These are phyloP conservation scores for Ifrita kowaldi DNA, from an alignment of 2,113 vertebrate genomes.

Conservation along the genomic window DNA sequence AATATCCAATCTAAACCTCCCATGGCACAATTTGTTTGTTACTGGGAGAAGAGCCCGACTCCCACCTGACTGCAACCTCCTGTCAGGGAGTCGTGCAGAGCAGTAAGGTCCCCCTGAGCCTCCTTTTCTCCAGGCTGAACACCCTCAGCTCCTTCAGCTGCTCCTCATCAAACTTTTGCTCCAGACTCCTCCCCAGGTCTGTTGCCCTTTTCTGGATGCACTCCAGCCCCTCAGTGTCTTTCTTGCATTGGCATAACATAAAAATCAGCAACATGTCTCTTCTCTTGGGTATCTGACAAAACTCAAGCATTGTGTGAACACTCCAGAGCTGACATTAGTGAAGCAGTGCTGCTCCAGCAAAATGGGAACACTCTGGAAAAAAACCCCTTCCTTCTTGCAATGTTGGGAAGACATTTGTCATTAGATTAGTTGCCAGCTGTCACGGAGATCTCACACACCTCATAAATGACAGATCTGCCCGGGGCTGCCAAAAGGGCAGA, in stretches of 20 bases:
- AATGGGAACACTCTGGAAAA: neutral
- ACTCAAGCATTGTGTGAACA: neutral
- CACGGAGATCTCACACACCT: neutral
- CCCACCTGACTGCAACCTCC: neutral
- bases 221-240: neutral
- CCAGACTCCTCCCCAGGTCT: neutral
- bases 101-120: accelerated
- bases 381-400: neutral
- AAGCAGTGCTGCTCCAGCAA: neutral
- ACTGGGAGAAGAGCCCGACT: neutral
- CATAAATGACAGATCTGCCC: neutral
- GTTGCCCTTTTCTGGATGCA: neutral
- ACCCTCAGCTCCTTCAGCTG: neutral
- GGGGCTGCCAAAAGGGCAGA: neutral
- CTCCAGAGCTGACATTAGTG: neutral
- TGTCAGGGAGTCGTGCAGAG: neutral
- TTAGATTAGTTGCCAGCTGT: neutral
- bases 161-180: neutral
- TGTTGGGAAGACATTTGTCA: neutral
- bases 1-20: neutral
- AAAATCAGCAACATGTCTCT: neutral
- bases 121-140: neutral
- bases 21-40: neutral
- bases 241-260: neutral
- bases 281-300: neutral